Percentiles rank a stretch among this genome's conserved stretches.
phyloP scores from a whole-genome alignment of 2,113 vertebrate species.

The Bambusicola thoracicus region DNA sequence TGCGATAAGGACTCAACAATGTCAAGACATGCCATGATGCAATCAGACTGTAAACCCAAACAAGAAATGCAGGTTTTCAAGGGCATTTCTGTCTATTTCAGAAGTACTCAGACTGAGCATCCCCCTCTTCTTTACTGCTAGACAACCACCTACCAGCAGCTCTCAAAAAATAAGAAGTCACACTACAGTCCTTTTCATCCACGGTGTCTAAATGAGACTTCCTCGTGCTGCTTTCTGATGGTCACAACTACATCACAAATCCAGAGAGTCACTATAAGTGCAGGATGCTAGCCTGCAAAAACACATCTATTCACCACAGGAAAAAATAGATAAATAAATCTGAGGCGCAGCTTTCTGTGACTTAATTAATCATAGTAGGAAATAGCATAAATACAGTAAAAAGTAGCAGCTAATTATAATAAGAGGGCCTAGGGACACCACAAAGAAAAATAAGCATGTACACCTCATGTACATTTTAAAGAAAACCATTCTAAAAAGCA shows the following conservation, averaged over 20 bases:
- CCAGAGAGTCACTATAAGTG: background rate
- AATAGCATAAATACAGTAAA: background rate
- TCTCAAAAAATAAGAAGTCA: background rate
- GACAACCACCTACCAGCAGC: background rate
- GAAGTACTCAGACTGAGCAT: background rate
- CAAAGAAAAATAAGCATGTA: background rate
- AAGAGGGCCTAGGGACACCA: background rate
- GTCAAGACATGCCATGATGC: background rate
- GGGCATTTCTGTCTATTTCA: background rate
- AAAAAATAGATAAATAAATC: background rate
- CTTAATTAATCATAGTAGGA: background rate
- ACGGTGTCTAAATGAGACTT: background rate
- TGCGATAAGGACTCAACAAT: background rate
- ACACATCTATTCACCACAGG: background rate
- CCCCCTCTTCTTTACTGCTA: background rate
- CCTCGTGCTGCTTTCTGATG: background rate
- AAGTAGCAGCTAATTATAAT: background rate
- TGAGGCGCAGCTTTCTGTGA: background rate
- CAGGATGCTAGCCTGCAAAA: background rate
- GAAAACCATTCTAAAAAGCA: background rate
- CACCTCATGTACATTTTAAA: fast-evolving
- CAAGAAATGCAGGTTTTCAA: background rate
- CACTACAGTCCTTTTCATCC: background rate
- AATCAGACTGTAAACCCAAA: background rate
- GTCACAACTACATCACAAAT: background rate